Evolutionary conservation across 1,140 invertebrate species (phyloP), one percentile per base, ranked within the genome.

Genomic region (Zaprionus gabonicus): DNA sequence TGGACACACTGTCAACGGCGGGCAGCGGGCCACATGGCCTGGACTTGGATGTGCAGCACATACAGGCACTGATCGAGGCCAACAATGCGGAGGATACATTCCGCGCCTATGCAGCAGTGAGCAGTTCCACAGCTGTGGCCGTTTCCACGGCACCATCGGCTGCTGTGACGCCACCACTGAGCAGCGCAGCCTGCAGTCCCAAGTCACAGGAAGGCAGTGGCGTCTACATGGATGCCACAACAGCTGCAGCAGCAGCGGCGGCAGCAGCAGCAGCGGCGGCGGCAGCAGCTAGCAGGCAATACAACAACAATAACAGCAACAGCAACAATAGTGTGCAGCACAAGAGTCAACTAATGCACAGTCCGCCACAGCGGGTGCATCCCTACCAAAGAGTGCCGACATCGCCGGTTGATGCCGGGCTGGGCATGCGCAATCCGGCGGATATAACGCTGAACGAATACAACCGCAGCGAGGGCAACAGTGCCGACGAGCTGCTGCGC

Each of bases 371-470:
- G 62, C 88, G 91, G 13, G 83, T 79, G 76, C 91, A 92, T 82
- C 91, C 91, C 66, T 92, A 92, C 85, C 91, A 92, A 92, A 88
- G 91, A 82, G 46, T 78, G 46, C 64, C 66, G 58, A 66, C 68
- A 38, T 82, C 75, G 49, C 80, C 78, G 58, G 68, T 72, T 49
- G 71, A 80, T 31, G 51, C 56, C 27, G 76, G 82, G 2, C 31
- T 90, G 66, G 79, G 56, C 34, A 70, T 91, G 27, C 86, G 91
- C 41, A 92, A 87, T 81, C 90, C 91, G 34, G 90, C 80, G 10
- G 91, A 92, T 20, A 92, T 92, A 20, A 92, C 91, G 15, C 71
- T 93, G 25, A 93, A 93, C 59, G 92, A 93, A 66, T 93, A 93
- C 71, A 92, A 92, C 57, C 80, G 88, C 1, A 91, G 79, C 63